Evolutionary conservation across 2,113 vertebrate species (phyloP).

Genomic region (Gymnarchus niloticus): DNA sequence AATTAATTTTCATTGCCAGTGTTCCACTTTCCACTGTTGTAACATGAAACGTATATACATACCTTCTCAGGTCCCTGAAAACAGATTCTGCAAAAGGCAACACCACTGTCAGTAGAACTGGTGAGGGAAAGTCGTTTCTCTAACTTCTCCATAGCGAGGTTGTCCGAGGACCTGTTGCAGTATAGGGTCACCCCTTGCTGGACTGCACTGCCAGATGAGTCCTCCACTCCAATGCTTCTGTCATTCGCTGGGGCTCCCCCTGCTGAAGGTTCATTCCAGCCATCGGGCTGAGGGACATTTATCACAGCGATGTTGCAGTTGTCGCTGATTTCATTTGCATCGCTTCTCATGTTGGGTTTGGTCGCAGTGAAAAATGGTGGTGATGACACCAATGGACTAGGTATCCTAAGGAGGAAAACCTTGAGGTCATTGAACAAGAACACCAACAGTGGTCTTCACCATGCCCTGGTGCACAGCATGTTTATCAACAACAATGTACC

Average conservation of each 20-base stretch:
- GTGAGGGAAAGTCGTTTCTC: conserved; percentile 88
- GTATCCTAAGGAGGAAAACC: conserved; percentile 86
- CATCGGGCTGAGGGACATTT: conserved; percentile 57
- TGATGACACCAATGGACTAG: conserved; percentile 65
- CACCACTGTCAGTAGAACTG: conserved; percentile 89
- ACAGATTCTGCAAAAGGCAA: conserved; percentile 94
- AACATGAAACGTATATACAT: too few relatives aligned
- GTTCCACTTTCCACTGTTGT: neutral
- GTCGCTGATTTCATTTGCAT: conserved; percentile 57
- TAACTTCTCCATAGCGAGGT: conserved; percentile 81
- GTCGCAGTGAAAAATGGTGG: conserved; percentile 73
- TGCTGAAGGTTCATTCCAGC: conserved; percentile 54
- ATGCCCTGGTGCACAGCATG: conserved; percentile 85
- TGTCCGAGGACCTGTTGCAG: conserved; percentile 82
- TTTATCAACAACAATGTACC: conserved; percentile 58
- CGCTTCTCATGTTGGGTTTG: conserved; percentile 57
- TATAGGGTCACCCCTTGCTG: conserved; percentile 71
- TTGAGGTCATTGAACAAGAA: conserved; percentile 95
- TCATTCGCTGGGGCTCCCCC: conserved; percentile 57
- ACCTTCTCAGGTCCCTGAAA: conserved; percentile 97
- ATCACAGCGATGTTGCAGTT: conserved; percentile 75
- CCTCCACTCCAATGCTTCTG: conserved; percentile 55
- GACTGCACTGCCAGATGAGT: conserved; percentile 69
- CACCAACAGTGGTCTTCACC: conserved; percentile 93
- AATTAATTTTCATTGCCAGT: neutral